Evolutionary conservation across 2,797 vertebrate species (phyloP), one percentile per base, ranked within the genome.

Genomic region (Perdix hodgsoniae): DNA sequence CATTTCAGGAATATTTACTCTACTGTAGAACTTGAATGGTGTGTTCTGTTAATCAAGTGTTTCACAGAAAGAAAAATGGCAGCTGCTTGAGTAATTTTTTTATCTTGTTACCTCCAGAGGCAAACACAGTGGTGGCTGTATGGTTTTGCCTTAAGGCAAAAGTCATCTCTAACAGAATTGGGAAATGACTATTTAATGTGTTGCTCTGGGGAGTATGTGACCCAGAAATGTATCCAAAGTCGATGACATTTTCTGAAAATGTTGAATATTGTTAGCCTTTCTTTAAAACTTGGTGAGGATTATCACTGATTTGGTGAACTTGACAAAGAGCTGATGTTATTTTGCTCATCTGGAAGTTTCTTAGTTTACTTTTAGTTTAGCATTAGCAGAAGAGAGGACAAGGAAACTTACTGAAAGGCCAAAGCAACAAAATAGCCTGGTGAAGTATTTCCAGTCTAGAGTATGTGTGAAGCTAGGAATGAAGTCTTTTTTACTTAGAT

Each of bases 131-230:
- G 45, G 64, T 92, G 70, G 84, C 88, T 93, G 70, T 66, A 66
- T 85, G 88, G 39, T 75, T 91, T 67, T 83, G 64, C 91, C 94
- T 73, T 88, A 40, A 70, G 93, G 91, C 89, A 91, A 63, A 86
- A 93, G 78, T 95, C 19, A 66, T 91, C 66, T 91, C 74, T 86
- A 76, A 40, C 67, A 44, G 82, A 86, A 26, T 39, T 91, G 91
- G 84, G 84, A 93, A 79, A 82, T 67, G 63, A 70, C 87, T 93
- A 1, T 56, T 89, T 70, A 76, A 72, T 78, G 29, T 80, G 81
- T 91, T 94, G 94, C 91, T 95, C 92, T 47, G 91, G 93, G 81
- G 93, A 57, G 4, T 73, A 2, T 35, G 26, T 95, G 93, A 95
- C 94, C 91, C 91, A 92, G 88, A 96, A 95, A 94, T 67, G 29